Base-by-base conservation (phyloP, 1,140 invertebrate genomes). In the Macrobrachium nipponense region DNA sequence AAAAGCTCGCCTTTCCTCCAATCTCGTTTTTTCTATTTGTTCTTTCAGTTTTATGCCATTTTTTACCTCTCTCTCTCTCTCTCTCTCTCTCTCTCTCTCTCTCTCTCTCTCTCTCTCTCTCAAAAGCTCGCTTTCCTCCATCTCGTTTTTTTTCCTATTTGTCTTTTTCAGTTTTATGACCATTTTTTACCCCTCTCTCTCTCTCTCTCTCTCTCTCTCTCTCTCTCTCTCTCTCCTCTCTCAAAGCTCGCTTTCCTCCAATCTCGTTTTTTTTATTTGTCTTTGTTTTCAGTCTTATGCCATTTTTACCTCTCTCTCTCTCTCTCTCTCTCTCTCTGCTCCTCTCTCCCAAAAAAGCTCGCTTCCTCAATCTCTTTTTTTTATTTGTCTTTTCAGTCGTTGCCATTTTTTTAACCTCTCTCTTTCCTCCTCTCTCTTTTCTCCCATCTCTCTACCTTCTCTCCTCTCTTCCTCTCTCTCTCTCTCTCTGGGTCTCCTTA, bases 321-420 rank as follows among this genome's bases (percentile, higher is more conserved):
- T 27, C 68, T 36, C 68, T 15, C 14, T 14, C 68, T 43, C 36
- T 70, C n/a, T 68, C 18, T n/a, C 79, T 20, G 23, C 17, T 43
- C 20, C 36, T 58, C 61, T 80, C 36, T 43, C n/a, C 12, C 12
- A 15, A 11, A 17, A 76, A 36, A 7, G 23, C 15, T 27, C 36
- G 68, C 80, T 72, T 62, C 27, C 44, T n/a, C 7, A 7, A 23
- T 80, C 5, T 51, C 6, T 78, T 78, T n/a, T 79, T 79, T 78
- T n/a, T 36, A 4, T 36, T 36, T 36, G 27, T 36, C 27, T 36
- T 36, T 36, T 36, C 27, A 36, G 27, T 36, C 51, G 18, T 62
- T 59, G 43, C 23, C 8, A 70, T 36, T 36, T 36, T 4, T 4
- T 36, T 4, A 2, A 1, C 4, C 27, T 36, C 27, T 36, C 27